Percentiles rank a stretch among this genome's conserved stretches.
Conservation (phyloP, 2,113 vertebrate species). For the Cephalopterus ornatus region DNA sequence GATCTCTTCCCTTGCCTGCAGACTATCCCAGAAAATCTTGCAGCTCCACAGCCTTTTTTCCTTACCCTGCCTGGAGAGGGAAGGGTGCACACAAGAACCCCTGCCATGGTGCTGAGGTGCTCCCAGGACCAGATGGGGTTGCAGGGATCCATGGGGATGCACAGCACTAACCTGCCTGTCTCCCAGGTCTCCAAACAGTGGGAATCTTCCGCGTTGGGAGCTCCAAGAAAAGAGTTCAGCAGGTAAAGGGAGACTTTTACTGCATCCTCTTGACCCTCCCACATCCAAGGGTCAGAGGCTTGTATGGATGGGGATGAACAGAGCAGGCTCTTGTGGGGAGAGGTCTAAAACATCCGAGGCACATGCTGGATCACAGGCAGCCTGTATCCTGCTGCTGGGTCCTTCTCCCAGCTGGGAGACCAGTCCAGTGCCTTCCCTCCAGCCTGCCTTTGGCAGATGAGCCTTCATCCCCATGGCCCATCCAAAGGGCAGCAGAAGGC, state of each 20-base stretch:
- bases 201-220: slow-evolving; percentile 91
- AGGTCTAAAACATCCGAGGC: neutral
- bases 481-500: neutral
- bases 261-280: neutral
- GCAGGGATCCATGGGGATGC: neutral
- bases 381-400: neutral
- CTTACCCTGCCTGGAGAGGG: neutral
- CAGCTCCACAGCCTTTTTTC: neutral
- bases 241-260: slow-evolving; percentile 68
- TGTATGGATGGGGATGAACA: neutral
- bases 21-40: neutral
- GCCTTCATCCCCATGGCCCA: neutral
- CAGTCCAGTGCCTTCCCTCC: neutral
- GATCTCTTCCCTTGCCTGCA: neutral
- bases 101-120: rapidly evolving
- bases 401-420: neutral
- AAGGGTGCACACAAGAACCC: neutral
- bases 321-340: neutral
- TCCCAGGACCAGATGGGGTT: rapidly evolving
- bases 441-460: neutral
- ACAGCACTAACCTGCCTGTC: neutral
- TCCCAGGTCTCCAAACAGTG: slow-evolving; percentile 85
- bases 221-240: slow-evolving; percentile 86
- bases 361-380: neutral
- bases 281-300: neutral